Conservation (phyloP, 1,140 invertebrate species). For the Calosoma granatense region DNA sequence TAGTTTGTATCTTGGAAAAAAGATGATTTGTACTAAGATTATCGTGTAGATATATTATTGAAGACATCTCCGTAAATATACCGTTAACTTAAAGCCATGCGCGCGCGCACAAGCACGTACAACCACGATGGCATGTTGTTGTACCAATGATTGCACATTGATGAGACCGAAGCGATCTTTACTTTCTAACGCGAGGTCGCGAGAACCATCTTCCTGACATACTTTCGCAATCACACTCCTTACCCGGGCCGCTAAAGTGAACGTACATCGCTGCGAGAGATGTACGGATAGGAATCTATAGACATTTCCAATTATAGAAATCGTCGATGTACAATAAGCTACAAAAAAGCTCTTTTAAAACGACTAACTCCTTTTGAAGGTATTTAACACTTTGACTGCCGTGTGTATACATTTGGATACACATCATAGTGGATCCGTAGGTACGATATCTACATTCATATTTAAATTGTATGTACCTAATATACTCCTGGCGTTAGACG, state of each 20-base stretch:
- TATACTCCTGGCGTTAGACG: neutral
- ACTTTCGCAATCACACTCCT: slow-evolving; percentile 1
- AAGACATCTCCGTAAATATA: neutral
- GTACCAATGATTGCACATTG: neutral
- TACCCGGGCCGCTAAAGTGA: neutral
- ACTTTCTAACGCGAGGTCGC: neutral
- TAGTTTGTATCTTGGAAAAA: neutral
- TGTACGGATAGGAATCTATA: neutral
- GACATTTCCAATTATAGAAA: neutral
- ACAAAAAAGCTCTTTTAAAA: neutral
- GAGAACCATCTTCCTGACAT: neutral
- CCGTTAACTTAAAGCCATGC: neutral
- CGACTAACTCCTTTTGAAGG: neutral
- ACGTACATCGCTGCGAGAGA: neutral
- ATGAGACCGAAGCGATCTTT: slow-evolving; percentile 5
- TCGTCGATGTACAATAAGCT: neutral
- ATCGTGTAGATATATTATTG: neutral
- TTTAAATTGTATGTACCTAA: too few species aligned
- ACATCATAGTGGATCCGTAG: too few species aligned
- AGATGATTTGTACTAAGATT: neutral
- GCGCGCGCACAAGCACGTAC: too few species aligned
- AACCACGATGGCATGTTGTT: too few species aligned
- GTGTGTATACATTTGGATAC: too few species aligned
- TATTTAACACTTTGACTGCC: too few species aligned
- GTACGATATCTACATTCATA: too few species aligned